Percentiles rank a stretch among this genome's conserved stretches.
phyloP scores from a whole-genome alignment of 2,797 vertebrate species.

The Falco concolor region DNA sequence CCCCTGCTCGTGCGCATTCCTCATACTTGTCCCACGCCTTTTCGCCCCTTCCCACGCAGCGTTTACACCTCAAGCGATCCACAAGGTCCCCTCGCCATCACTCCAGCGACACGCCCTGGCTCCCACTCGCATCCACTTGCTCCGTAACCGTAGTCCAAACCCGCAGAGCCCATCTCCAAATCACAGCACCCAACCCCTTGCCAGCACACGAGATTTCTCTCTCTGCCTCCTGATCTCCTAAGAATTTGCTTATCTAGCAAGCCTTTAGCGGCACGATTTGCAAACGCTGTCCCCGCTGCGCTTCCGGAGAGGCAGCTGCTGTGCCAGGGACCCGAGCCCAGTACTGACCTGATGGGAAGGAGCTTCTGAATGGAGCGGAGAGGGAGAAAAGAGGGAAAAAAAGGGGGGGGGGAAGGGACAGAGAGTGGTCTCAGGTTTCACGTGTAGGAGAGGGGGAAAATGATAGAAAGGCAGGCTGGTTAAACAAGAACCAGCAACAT shows the following conservation, averaged over 20 bases:
- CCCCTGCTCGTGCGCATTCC: fast-evolving
- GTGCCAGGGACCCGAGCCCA: neutral
- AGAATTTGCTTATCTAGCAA: neutral
- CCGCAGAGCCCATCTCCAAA: neutral
- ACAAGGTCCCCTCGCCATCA: fast-evolving
- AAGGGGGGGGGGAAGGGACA: neutral
- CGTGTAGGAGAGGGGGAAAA: neutral
- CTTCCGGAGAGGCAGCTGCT: neutral
- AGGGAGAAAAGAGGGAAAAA: neutral
- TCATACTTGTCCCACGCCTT: neutral
- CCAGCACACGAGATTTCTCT: neutral
- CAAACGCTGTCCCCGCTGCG: neutral
- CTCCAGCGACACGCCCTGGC: neutral
- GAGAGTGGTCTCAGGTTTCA: neutral
- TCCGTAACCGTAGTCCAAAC: fast-evolving
- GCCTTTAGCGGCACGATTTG: neutral
- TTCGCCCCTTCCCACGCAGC: neutral
- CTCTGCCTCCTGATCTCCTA: neutral
- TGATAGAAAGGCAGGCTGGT: neutral
- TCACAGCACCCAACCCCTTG: no score
- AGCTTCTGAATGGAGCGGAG: neutral
- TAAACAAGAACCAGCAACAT: neutral
- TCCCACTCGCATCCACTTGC: neutral
- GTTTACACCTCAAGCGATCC: neutral
- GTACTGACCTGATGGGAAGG: neutral